Base-by-base conservation (phyloP, 30 jellyfish, hydroid and myxozoan genomes). In the Aurelia aurita region DNA sequence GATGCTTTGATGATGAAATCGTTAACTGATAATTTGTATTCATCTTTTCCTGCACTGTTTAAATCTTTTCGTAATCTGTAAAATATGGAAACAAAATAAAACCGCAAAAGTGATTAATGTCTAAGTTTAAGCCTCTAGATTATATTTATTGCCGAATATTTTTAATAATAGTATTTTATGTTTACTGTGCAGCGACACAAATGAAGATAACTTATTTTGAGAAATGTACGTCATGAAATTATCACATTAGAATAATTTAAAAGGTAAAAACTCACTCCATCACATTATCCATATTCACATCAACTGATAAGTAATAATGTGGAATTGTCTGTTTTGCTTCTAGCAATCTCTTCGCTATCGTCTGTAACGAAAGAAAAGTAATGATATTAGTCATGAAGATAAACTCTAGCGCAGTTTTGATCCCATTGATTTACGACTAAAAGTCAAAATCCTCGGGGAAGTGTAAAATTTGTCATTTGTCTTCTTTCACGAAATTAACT, bases 261-360 rank as follows among this genome's bases (percentile, higher is more conserved):
- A 14, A 5, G 2, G 10, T 5, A 73, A 47, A 2, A 58, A 16
- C 91, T 18, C 58, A 92, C 98, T 84, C 78, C 25, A 94, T 34
- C 14, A 94, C 94, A 20, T 82, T 78, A 55, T 94, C 99, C 99
- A 94, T 88, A 81, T 94, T 79, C 54, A 94, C 89, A 66, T 94
- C 99, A 15, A 86, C 86, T 0, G 99, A 80, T 32, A 94, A 49
- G 53, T 94, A 89, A 60, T 87, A 94, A 49, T 94, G 99, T 3
- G 99, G 99, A 74, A 94, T 95, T 2, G 99, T 94, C 47, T 88
- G 97, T 60, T 94, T 94, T 25, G 99, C 94, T 74, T 87, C 96
- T 12, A 88, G 84, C n/a, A 94, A 74, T 19, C 99, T 90, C 77
- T 89, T 88, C 8, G 99, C 97, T 26, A 93, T 93, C 23, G 96